Conservation (phyloP, 2,888 invertebrate genomes). For the Malachius bipustulatus region DNA sequence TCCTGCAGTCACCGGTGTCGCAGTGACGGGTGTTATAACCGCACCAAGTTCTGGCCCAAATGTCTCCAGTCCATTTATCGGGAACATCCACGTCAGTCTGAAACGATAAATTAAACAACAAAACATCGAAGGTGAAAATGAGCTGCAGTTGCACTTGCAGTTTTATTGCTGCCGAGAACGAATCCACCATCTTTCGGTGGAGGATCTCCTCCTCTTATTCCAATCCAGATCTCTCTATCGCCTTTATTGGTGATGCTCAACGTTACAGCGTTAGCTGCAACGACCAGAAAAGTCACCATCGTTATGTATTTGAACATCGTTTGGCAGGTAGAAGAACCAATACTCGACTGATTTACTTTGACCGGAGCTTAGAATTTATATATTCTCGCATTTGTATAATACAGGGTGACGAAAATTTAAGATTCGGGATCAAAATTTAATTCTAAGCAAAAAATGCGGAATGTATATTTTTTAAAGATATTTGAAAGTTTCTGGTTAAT, state of each 20-base stretch:
- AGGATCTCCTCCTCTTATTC: slow-evolving; percentile 25
- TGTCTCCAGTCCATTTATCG: slow-evolving; percentile 34
- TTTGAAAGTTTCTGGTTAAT: too few relatives aligned
- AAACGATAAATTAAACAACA: too few relatives aligned
- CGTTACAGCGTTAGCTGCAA: slow-evolving; percentile 13
- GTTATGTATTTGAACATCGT: slow-evolving; percentile 13
- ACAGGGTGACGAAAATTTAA: too few relatives aligned
- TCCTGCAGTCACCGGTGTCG: slow-evolving; percentile 36
- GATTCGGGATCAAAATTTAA: too few relatives aligned
- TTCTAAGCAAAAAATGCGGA: too few relatives aligned
- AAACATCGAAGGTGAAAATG: too few relatives aligned
- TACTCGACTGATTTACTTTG: too few relatives aligned
- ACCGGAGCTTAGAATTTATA: too few relatives aligned
- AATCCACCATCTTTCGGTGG: slow-evolving; percentile 25
- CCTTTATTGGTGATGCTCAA: slow-evolving; percentile 22
- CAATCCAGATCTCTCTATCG: slow-evolving; percentile 24
- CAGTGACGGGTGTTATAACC: slow-evolving; percentile 27
- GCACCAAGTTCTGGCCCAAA: slow-evolving; percentile 39
- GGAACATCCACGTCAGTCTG: slow-evolving; percentile 21
- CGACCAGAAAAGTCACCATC: slow-evolving; percentile 11
- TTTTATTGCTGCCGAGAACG: slow-evolving; percentile 19
- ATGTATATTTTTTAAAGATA: too few relatives aligned
- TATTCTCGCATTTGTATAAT: too few relatives aligned
- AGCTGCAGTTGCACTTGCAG: slow-evolving; percentile 22
- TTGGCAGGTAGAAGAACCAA: too few relatives aligned